These are phyloP conservation scores for Gopherus evgoodei DNA, from an alignment of 2,113 vertebrate genomes.

Conservation along the genomic window DNA sequence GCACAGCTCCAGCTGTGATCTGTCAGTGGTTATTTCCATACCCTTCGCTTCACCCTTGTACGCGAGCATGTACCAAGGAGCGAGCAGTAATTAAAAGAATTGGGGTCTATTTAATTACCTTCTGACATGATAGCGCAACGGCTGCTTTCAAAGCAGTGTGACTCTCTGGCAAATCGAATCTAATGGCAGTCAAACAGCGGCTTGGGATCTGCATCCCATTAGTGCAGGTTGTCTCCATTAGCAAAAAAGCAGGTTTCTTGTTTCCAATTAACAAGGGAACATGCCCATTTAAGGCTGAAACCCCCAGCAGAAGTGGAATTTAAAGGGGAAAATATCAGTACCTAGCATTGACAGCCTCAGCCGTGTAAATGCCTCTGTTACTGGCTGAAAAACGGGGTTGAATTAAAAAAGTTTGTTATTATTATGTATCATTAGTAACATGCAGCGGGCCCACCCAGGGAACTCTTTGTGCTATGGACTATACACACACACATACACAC, in stretches of 20 bases:
- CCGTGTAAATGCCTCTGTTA: background rate
- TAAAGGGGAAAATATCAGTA: background rate
- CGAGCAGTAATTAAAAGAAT: conserved; percentile 74
- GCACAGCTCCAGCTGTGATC: conserved; percentile 46
- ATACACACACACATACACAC: background rate
- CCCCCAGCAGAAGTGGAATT: background rate
- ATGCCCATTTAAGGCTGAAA: background rate
- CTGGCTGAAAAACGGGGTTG: background rate
- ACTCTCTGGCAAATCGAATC: conserved; percentile 24
- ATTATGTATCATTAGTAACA: background rate
- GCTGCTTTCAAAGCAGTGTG: conserved; percentile 32
- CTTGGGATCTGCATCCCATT: background rate
- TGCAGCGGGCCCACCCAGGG: background rate
- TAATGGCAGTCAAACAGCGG: background rate
- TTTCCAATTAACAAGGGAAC: background rate
- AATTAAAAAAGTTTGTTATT: background rate
- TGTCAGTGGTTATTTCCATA: conserved; percentile 57
- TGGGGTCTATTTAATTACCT: conserved; percentile 77
- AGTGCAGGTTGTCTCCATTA: background rate
- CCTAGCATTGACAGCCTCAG: background rate
- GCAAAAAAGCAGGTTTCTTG: background rate
- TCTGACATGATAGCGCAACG: background rate
- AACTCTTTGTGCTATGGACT: background rate
- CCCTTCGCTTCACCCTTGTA: conserved; percentile 69
- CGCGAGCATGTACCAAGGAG: conserved; percentile 41